Base-by-base conservation (phyloP, 2,888 invertebrate genomes). In the Apantesis nais region DNA sequence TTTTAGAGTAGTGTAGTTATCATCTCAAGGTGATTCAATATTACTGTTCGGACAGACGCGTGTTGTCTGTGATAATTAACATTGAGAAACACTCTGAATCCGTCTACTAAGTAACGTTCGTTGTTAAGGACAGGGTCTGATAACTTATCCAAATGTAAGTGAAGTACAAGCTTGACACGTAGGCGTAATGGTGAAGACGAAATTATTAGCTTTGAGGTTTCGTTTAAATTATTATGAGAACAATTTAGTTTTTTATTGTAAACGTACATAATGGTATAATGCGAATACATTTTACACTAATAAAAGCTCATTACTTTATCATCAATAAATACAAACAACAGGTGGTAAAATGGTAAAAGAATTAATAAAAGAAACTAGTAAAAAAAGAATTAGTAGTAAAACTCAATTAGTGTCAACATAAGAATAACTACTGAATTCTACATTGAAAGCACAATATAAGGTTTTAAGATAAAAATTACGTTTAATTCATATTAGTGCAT, bases 101-200 rank as follows among this genome's bases (percentile, higher is more conserved):
- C 34, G 34, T 31, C 61, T 61, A 44, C 65, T 74, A 74, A 72
- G 74, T 74, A 72, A 74, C 58, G 52, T 72, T 14, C 65, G 70
- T 58, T 67, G 67, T 72, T 74, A 74, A 58, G 60, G 16, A 41
- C 29, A 44, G 66, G 25, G 16, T 19, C 11, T 65, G 67, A 62
- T 70, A 67, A 66, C 67, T 66, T 44, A 44, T 19, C 19, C 65
- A 71, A 48, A 65, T 58, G 16, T 41, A 65, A 66, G 64, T 44
- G 71, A 58, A 58, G 37, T 65, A 64, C n/a, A 41, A 55, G 37
- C 62, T 12, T 29, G 25, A 44, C 25, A 29, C 29, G 29, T 63
- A 14, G 25, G 29, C 68, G 12, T 68, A 62, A 61, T 55, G 29
- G 16, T 52, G 31, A 34, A 65, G 37, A 31, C 31, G 12, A 25